These are phyloP conservation scores for Gallinago media DNA, from an alignment of 2,113 vertebrate species.

Conservation along the genomic window DNA sequence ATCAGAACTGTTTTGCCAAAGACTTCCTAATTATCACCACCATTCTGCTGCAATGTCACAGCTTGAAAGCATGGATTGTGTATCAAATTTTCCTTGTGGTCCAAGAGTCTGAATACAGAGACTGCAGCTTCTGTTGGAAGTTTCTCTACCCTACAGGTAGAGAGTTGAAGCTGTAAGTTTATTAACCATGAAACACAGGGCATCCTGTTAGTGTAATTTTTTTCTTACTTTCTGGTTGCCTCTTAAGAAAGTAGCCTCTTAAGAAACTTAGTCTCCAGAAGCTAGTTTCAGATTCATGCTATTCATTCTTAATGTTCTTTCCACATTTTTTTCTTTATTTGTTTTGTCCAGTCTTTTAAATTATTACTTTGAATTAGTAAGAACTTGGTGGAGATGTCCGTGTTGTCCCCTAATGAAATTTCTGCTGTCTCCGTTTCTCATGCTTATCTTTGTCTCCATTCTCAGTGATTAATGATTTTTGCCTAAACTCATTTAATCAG, in stretches of 20 bases:
- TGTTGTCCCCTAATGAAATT: background rate
- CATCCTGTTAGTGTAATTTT: background rate
- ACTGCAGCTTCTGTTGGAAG: background rate
- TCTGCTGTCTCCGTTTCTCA: background rate
- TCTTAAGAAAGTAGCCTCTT: background rate
- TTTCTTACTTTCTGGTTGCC: background rate
- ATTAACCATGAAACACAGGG: background rate
- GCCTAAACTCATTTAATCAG: slow-evolving; percentile 23
- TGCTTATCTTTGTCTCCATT: background rate
- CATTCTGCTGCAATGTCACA: background rate
- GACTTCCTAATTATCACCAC: background rate
- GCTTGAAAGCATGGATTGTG: background rate
- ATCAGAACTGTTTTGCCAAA: background rate
- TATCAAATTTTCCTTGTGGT: background rate
- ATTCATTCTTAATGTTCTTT: slow-evolving; percentile 62
- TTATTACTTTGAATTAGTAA: slow-evolving; percentile 31
- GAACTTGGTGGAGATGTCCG: background rate
- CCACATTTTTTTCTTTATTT: background rate
- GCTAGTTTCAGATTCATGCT: slow-evolving; percentile 2
- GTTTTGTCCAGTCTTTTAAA: background rate
- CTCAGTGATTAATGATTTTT: slow-evolving; percentile 49
- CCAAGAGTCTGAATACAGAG: background rate
- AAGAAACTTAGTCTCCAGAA: background rate
- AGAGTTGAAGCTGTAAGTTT: background rate
- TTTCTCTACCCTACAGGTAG: background rate